Percentiles rank a stretch among this genome's conserved stretches.
Conservation (phyloP, 2,797 vertebrate genomes). For the Eremophila alpestris region DNA sequence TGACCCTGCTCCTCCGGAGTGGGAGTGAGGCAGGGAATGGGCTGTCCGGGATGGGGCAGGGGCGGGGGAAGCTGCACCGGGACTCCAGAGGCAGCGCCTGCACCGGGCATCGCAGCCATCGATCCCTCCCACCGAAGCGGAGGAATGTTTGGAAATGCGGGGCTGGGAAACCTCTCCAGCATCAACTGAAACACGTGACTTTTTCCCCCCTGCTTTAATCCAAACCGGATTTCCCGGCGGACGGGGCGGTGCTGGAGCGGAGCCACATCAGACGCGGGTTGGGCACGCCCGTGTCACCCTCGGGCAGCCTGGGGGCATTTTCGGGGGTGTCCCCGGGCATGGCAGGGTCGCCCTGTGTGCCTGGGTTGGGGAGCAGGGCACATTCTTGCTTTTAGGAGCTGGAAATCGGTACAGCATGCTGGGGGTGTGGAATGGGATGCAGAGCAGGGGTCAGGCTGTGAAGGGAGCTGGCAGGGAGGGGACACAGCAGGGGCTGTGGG, state of each 20-base stretch:
- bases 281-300: background rate
- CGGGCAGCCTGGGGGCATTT: background rate
- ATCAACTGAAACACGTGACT: background rate
- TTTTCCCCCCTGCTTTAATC: background rate
- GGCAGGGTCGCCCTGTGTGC: background rate
- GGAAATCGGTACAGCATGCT: rapidly evolving
- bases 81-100: background rate
- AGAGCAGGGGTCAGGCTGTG: background rate
- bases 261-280: rapidly evolving
- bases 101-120: rapidly evolving
- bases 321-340: rapidly evolving
- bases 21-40: background rate
- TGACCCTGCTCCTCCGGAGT: rapidly evolving
- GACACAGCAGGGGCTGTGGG: rapidly evolving
- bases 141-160: background rate
- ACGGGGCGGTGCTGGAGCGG: rapidly evolving
- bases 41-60: background rate
- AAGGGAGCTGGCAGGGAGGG: rapidly evolving
- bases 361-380: background rate
- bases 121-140: rapidly evolving
- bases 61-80: background rate
- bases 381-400: background rate
- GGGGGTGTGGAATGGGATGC: rapidly evolving
- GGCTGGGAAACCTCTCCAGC: background rate
- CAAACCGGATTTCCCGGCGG: background rate